phyloP scores from a whole-genome alignment of 2,797 vertebrate genomes.

The Numenius phaeopus region DNA sequence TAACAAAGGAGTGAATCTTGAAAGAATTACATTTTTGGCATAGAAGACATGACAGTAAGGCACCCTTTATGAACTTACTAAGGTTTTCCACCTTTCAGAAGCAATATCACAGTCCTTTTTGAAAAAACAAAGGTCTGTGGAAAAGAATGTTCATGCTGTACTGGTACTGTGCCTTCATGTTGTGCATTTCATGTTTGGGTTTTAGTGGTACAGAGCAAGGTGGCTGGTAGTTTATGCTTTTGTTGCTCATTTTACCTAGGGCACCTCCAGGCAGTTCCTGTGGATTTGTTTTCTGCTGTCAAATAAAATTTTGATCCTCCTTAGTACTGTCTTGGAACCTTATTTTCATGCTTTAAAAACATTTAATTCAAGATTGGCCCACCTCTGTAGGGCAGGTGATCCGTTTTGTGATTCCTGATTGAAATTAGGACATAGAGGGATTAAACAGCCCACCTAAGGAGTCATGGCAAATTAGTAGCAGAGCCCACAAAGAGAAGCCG shows the following conservation, averaged over 20 bases:
- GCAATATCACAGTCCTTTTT: background rate
- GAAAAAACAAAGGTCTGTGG: fast-evolving
- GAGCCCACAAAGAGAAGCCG: background rate
- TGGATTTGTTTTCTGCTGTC: background rate
- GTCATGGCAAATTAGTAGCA: background rate
- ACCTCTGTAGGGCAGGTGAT: background rate
- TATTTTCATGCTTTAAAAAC: background rate
- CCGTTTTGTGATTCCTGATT: background rate
- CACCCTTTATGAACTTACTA: background rate
- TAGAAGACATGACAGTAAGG: background rate
- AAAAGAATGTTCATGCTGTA: background rate
- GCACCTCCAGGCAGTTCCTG: background rate
- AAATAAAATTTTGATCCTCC: background rate
- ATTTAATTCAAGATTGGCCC: background rate
- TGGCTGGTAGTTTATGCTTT: background rate
- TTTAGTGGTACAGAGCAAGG: background rate
- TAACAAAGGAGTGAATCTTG: background rate
- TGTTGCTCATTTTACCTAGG: background rate
- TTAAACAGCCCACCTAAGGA: background rate
- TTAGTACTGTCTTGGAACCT: background rate
- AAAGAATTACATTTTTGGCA: background rate
- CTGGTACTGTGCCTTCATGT: background rate
- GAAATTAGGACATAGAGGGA: background rate
- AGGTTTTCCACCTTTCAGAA: background rate
- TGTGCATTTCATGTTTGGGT: background rate